phyloP scores from a whole-genome alignment of 2,888 invertebrate species.

The Cryptops parisi region DNA sequence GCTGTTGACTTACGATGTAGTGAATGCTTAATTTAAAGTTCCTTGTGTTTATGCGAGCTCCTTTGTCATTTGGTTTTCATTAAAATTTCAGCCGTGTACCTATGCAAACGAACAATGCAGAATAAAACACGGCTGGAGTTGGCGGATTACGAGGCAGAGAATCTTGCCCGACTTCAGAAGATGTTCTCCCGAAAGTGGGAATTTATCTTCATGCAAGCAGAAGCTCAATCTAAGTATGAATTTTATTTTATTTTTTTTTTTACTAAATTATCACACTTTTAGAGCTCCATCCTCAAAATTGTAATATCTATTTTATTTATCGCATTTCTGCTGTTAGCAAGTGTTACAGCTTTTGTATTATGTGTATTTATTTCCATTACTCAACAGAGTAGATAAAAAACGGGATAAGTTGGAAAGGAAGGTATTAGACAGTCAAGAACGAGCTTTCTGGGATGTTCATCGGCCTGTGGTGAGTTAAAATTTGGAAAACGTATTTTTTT shows the following conservation, averaged over 20 bases:
- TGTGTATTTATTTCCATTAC: neutral
- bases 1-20: too few species aligned
- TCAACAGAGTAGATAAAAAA: slow-evolving; percentile 78
- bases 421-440: slow-evolving; percentile 94
- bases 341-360: too few species aligned
- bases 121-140: slow-evolving; percentile 94
- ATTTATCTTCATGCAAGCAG: slow-evolving; percentile 99
- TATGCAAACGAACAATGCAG: slow-evolving; percentile 99
- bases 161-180: slow-evolving; percentile 89
- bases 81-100: slow-evolving; percentile 67
- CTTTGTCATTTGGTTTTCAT: neutral
- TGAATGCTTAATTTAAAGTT: too few species aligned
- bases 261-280: too few species aligned
- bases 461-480: slow-evolving; percentile 68
- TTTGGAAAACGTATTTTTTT: too few species aligned
- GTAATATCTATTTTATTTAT: too few species aligned
- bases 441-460: slow-evolving; percentile 99
- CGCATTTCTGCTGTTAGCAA: too few species aligned
- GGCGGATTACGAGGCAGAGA: slow-evolving; percentile 98
- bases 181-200: slow-evolving; percentile 99
- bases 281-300: too few species aligned
- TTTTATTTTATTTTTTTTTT: too few species aligned
- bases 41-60: too few species aligned
- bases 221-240: slow-evolving; percentile 62
- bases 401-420: slow-evolving; percentile 95